Evolutionary conservation across 2,797 vertebrate species (phyloP).

Genomic region (Macroramphosus scolopax): DNA sequence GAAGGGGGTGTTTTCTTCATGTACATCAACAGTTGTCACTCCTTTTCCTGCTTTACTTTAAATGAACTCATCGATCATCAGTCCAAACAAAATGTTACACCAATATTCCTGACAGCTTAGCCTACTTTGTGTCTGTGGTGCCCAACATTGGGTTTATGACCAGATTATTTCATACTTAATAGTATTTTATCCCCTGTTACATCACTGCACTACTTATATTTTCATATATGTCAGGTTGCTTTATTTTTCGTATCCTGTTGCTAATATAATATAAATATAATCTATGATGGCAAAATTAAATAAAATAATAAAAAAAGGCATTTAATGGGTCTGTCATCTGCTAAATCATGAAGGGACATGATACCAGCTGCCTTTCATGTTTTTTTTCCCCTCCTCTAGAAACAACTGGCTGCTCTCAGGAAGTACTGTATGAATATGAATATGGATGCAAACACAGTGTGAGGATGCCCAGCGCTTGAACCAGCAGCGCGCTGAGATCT

Average conservation of each 20-base stretch:
- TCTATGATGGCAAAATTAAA: too few relatives aligned
- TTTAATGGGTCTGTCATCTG: too few relatives aligned
- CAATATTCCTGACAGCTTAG: constrained; percentile 27
- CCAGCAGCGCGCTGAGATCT: constrained; percentile 55
- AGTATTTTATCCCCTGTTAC: constrained; percentile 33
- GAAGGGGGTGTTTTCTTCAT: too few relatives aligned
- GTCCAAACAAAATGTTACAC: constrained; percentile 22
- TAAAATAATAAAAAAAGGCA: too few relatives aligned
- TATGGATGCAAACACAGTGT: constrained; percentile 63
- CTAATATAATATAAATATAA: not conserved
- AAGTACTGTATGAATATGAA: constrained; percentile 72
- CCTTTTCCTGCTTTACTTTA: too few relatives aligned
- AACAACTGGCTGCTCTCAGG: constrained; percentile 54
- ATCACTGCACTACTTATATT: constrained; percentile 16
- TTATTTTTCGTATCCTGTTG: constrained; percentile 1
- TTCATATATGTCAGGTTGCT: constrained; percentile 1
- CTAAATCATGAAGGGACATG: too few relatives aligned
- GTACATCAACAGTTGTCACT: too few relatives aligned
- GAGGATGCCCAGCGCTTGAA: constrained; percentile 68
- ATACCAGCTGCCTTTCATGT: too few relatives aligned
- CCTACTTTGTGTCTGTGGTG: constrained; percentile 29
- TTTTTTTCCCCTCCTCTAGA: too few relatives aligned
- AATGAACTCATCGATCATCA: too few relatives aligned
- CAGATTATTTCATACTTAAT: constrained; percentile 32
- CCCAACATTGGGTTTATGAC: constrained; percentile 18